Conservation (phyloP, 2,113 vertebrate genomes). For the Cheirogaleus medius region DNA sequence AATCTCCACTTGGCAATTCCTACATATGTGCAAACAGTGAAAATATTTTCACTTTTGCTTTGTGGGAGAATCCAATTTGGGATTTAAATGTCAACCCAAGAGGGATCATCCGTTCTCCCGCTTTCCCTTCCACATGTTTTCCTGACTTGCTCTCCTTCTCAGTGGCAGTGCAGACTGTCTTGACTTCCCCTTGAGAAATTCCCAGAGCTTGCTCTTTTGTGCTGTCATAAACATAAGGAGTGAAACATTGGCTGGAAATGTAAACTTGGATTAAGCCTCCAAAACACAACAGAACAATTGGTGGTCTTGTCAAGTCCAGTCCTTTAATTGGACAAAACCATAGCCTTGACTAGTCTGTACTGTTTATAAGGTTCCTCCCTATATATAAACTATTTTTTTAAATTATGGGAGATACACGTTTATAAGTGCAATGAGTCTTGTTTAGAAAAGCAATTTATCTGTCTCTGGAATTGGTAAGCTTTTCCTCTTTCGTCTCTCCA, state of each 20-base stretch:
- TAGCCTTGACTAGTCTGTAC: conserved; percentile 64
- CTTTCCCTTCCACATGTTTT: neutral
- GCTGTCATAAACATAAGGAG: conserved; percentile 77
- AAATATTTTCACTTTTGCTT: conserved; percentile 51
- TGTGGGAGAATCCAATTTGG: conserved; percentile 50
- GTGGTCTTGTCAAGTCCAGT: conserved; percentile 80
- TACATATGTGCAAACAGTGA: conserved; percentile 49
- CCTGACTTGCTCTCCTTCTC: neutral
- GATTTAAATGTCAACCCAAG: conserved; percentile 59
- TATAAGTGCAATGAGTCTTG: conserved; percentile 84
- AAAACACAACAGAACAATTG: conserved; percentile 84
- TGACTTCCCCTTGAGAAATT: conserved; percentile 58
- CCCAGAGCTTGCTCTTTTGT: conserved; percentile 70
- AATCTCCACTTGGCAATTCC: conserved; percentile 52
- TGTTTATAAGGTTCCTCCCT: conserved; percentile 83
- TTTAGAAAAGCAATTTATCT: conserved; percentile 83
- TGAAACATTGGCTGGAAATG: conserved; percentile 78
- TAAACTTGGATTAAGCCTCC: conserved; percentile 84
- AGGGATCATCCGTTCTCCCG: neutral
- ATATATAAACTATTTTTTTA: conserved; percentile 82
- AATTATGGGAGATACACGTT: conserved; percentile 82
- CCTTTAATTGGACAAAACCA: conserved; percentile 81
- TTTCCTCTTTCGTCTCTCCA: conserved; percentile 69
- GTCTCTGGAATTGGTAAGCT: conserved; percentile 77
- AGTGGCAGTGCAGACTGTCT: neutral